Evolutionary conservation across 1,140 invertebrate species (phyloP), one percentile per base, ranked within the genome.

Genomic region (Trichonephila clavipes): DNA sequence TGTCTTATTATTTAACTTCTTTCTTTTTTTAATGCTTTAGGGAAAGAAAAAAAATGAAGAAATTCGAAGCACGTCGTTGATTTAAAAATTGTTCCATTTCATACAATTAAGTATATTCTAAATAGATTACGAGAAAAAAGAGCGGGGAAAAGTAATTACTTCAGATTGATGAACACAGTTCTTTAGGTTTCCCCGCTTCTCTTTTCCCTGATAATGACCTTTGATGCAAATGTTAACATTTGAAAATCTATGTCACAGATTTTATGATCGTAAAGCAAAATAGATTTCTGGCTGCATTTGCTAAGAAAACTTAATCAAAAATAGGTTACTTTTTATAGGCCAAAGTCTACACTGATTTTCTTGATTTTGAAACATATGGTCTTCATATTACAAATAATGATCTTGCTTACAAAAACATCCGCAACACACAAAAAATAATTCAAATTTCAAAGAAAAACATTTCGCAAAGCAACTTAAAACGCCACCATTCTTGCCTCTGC

Each of bases 101-200:
- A n/a, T 59, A 85, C 44, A 85, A 85, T 85, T 59, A 85, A 85
- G 58, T 85, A 21, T 59, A 7, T 8, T 8, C 6, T 6, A 58
- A 44, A 85, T 59, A 51, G 21, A 59, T 85, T 85, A 58, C 58
- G 21, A 58, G 21, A 58, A 85, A 85, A 58, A n/a, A n/a, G 40
- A 44, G 82, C 40, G 44, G 19, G 44, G 10, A 58, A 85, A 77
- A 77, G 72, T 77, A 51, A 85, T 85, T 85, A 58, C 51, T 85
- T 51, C 82, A n/a, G 14, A 59, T 85, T 85, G 82, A 85, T 85
- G 44, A 85, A 59, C 82, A n/a, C 44, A n/a, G 14, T 14, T 77
- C 8, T 77, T 77, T 77, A 51, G 2, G 51, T 77, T 77, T 40
- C 8, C 8, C 34, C 16, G 28, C 34, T 77, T 77, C 18, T 34